phyloP scores from a whole-genome alignment of 2,888 invertebrate species.

The Brassicogethes aeneus region DNA sequence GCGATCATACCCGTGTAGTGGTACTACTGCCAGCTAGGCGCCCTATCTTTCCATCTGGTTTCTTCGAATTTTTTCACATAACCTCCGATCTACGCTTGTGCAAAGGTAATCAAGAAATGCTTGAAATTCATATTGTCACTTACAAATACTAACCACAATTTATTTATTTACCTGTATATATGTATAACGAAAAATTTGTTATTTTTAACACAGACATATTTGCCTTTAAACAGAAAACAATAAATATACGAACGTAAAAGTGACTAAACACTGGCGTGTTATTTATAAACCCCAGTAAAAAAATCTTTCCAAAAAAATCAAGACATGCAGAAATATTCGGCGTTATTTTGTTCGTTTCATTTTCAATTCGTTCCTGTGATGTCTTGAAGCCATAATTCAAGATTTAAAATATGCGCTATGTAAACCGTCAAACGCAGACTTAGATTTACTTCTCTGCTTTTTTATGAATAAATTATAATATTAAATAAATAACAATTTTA shows the following conservation, averaged over 20 bases:
- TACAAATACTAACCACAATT: too few species aligned
- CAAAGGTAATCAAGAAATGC: background rate
- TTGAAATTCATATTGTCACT: too few species aligned
- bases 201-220: too few species aligned
- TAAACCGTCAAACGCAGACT: conserved; percentile 29
- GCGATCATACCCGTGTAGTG: conserved; percentile 34
- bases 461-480: conserved; percentile 35
- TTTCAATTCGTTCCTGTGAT: conserved; percentile 12
- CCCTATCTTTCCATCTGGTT: conserved; percentile 32
- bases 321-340: background rate
- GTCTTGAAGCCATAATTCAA: conserved; percentile 29
- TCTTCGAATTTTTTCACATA: background rate
- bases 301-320: too few species aligned
- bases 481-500: conserved; percentile 30
- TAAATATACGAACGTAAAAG: too few species aligned
- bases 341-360: background rate
- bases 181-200: too few species aligned
- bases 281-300: too few species aligned
- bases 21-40: conserved; percentile 33
- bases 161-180: too few species aligned
- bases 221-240: too few species aligned
- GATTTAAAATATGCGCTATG: conserved; percentile 34
- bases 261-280: too few species aligned
- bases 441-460: conserved; percentile 31
- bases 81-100: background rate